phyloP scores from a whole-genome alignment of 64 coral and sea anemone genomes.

The Porites lutea region DNA sequence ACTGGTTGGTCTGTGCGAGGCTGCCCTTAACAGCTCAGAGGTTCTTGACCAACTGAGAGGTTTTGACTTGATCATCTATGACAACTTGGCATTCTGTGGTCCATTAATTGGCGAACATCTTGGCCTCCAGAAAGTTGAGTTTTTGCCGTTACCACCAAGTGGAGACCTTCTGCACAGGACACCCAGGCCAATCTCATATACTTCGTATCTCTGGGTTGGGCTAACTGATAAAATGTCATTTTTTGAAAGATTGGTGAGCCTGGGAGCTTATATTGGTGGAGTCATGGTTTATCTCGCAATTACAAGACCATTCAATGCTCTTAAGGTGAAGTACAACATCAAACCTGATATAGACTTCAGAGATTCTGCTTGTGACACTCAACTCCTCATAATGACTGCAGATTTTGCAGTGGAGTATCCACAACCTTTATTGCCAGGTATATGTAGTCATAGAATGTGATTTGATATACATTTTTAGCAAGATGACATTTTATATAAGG shows the following conservation, averaged over 20 bases:
- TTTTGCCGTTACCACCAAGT: neutral
- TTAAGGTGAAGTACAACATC: conserved; percentile 57
- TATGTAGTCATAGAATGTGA: neutral
- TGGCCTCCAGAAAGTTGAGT: conserved; percentile 24
- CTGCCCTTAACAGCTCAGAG: conserved; percentile 21
- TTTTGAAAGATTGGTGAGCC: conserved; percentile 27
- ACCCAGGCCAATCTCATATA: conserved; percentile 54
- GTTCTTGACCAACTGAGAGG: neutral
- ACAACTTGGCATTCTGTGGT: conserved; percentile 18
- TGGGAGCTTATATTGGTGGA: neutral
- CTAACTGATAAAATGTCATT: conserved; percentile 56
- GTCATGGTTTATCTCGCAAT: neutral
- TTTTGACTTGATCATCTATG: conserved; percentile 55
- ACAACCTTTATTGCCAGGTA: conserved; percentile 64
- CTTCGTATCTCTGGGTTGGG: conserved; percentile 24
- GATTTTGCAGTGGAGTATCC: conserved; percentile 64
- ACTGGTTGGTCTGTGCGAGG: neutral
- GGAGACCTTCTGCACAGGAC: neutral
- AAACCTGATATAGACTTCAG: conserved; percentile 20
- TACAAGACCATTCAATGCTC: neutral
- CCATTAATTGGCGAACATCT: conserved; percentile 26
- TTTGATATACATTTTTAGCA: too few relatives aligned
- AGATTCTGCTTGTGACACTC: conserved; percentile 42
- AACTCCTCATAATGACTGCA: conserved; percentile 41
- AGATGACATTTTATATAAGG: too few relatives aligned